Conservation (phyloP, 2,888 invertebrate species). For the Cenopis cana region DNA sequence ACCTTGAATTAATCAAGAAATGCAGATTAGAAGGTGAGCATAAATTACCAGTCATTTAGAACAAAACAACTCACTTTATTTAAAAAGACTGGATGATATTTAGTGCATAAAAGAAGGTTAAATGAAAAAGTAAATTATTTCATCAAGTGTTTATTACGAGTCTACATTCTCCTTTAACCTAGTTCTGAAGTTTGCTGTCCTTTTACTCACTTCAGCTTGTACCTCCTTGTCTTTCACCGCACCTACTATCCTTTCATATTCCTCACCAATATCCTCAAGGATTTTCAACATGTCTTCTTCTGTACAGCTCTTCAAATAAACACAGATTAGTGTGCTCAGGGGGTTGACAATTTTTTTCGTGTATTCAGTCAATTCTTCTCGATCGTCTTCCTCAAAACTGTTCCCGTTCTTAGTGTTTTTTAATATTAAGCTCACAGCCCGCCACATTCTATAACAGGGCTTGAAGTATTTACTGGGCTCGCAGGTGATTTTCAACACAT, state of each 20-base stretch:
- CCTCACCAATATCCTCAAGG: constrained; percentile 60
- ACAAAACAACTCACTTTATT: too few species aligned
- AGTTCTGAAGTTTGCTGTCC: constrained; percentile 62
- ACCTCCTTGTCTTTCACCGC: constrained; percentile 59
- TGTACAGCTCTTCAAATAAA: constrained; percentile 67
- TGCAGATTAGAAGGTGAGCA: too few species aligned
- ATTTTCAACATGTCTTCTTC: constrained; percentile 61
- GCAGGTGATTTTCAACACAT: constrained; percentile 59
- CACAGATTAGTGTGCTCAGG: constrained; percentile 63
- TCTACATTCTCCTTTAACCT: constrained; percentile 67
- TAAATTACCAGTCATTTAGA: too few species aligned
- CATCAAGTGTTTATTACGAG: constrained; percentile 55
- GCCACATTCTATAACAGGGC: constrained; percentile 72
- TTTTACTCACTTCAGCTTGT: constrained; percentile 57
- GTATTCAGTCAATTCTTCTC: constrained; percentile 62
- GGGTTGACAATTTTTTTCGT: constrained; percentile 64
- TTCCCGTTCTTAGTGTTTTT: constrained; percentile 60
- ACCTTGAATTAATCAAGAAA: too few species aligned
- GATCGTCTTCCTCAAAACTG: constrained; percentile 65
- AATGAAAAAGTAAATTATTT: constrained; percentile 21
- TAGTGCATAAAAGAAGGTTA: background rate
- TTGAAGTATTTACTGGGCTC: constrained; percentile 64
- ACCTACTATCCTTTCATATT: constrained; percentile 66
- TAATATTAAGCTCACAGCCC: constrained; percentile 58
- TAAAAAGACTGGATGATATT: too few species aligned